phyloP scores from a whole-genome alignment of 2,113 vertebrate genomes.

The Rhizomys pruinosus region DNA sequence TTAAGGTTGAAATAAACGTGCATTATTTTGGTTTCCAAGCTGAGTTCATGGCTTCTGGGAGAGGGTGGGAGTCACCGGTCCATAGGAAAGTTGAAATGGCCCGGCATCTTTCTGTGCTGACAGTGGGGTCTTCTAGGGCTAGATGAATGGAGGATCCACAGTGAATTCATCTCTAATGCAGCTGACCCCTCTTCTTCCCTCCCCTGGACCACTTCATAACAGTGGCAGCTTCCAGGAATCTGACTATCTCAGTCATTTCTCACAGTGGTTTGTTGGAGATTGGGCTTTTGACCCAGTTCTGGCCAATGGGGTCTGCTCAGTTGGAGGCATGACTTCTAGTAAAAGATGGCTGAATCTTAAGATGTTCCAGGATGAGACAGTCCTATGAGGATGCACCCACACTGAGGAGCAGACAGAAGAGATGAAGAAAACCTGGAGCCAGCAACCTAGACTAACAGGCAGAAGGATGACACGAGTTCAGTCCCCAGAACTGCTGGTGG shows the following conservation, averaged over 20 bases:
- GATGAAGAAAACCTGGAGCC: not conserved
- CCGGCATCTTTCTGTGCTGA: not conserved
- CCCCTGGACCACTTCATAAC: not conserved
- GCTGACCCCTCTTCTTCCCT: not conserved
- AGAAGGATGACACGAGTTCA: not conserved
- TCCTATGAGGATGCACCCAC: not conserved
- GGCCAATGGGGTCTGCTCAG: not conserved
- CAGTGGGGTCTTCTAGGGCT: not conserved
- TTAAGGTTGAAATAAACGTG: conserved; percentile 66
- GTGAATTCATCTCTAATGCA: not conserved
- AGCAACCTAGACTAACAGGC: not conserved
- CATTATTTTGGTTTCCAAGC: conserved; percentile 67
- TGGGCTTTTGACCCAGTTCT: not conserved
- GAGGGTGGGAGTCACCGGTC: not conserved
- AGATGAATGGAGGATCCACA: not conserved
- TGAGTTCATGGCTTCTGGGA: conserved; percentile 34
- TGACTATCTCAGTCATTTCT: too few species aligned
- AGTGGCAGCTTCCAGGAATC: not conserved
- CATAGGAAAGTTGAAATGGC: not conserved
- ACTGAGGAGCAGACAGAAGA: not conserved
- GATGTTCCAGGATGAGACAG: not conserved
- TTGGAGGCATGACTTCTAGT: not conserved
- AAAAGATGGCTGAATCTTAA: not conserved
- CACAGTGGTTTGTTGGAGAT: not conserved
- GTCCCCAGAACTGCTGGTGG: not conserved